Base-by-base conservation (phyloP, 64 coral and sea anemone species). In the Orbicella faveolata region DNA sequence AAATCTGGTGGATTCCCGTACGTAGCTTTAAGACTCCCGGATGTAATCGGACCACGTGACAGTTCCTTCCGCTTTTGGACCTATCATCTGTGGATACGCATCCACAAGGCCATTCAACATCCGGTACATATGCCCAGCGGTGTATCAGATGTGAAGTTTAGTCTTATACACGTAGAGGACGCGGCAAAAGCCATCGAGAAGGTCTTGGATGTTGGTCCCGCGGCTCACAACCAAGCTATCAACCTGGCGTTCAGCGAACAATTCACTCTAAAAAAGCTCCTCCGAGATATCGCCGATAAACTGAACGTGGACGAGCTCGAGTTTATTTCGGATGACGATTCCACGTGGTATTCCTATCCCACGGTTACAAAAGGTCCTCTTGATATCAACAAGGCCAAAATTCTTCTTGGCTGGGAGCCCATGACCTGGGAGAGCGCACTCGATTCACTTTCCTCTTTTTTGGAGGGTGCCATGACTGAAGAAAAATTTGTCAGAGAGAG, bases 21-120 rank as follows among this genome's bases (percentile, higher is more conserved):
- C 80, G 89, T 99, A 18, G 79, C 88, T 4, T 75, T 99, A 0
- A 78, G 97, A 19, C 88, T 99, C 57, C 97, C 97, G 73, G 93
- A 96, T 92, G 97, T 93, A 18, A 96, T 99, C 41, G 97, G 97
- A 72, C 91, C 94, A 91, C 93, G 97, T 75, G 97, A 99, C 52
- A 94, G 88, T 65, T 91, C 97, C 21, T 91, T 99, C 36, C 94
- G 97, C 30, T 96, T 95, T 74, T 99, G 97, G 97, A 93, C 94
- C 11, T 99, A 99, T 64, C 97, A 99, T 63, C 80, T 99, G 78
- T 99, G 97, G 97, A 74, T 99, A 76, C 55, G 78, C 19, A 93
- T 94, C 63, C 97, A 96, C 55, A 93, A 96, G 11, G 89, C 75
- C 35, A 94, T 99, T 76, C 63, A 84, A 34, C 82, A 99, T 20